Conservation (phyloP, 2,113 vertebrate genomes). For the Lathamus discolor region DNA sequence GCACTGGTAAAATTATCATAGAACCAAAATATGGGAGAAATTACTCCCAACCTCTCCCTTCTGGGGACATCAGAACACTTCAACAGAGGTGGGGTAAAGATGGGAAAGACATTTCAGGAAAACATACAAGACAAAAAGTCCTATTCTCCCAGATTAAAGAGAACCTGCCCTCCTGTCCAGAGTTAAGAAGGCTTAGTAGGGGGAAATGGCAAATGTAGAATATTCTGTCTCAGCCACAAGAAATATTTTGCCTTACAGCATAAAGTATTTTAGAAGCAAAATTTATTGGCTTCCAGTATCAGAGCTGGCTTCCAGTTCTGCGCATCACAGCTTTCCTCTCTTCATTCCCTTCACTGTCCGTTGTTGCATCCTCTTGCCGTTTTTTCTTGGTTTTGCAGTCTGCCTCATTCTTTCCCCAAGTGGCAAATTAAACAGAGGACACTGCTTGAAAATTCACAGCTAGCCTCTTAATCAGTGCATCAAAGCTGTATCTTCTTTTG, state of each 20-base stretch:
- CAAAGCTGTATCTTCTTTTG: not conserved
- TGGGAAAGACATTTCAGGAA: not conserved
- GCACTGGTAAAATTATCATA: not conserved
- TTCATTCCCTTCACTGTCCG: not conserved
- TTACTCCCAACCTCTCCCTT: not conserved
- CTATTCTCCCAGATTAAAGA: not conserved
- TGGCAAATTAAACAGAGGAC: conserved; percentile 4
- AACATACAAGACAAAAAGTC: not conserved
- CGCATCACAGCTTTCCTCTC: not conserved
- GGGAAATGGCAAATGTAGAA: not conserved
- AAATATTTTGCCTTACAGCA: not conserved
- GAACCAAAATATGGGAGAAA: not conserved
- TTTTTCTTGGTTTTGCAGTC: not conserved
- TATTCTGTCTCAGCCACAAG: not conserved
- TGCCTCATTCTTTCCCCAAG: not conserved
- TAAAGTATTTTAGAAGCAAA: not conserved
- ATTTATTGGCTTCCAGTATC: not conserved
- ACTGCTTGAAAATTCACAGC: not conserved
- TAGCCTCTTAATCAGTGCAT: not conserved
- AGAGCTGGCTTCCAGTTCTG: not conserved
- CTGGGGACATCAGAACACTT: not conserved
- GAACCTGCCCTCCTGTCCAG: not conserved
- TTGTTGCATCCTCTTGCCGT: not conserved
- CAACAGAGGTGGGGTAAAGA: not conserved
- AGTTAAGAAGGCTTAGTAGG: not conserved